phyloP scores from a whole-genome alignment of 2,113 vertebrate species.

The Macroglossus sobrinus region DNA sequence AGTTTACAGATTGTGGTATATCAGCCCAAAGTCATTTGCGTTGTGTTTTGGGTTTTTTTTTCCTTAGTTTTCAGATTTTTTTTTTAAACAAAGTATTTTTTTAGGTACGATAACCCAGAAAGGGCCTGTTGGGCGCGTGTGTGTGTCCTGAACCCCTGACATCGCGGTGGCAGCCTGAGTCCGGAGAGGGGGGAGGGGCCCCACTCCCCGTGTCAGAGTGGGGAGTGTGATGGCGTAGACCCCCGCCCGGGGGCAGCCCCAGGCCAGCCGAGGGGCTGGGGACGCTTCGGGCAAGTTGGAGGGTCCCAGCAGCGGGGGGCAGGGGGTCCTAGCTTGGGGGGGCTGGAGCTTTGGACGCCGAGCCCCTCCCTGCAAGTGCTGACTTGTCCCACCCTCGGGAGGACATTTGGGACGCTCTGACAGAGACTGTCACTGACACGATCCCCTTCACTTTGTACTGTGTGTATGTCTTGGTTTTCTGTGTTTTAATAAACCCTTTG shows the following conservation, averaged over 20 bases:
- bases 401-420: not conserved
- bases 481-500: slow-evolving; percentile 87
- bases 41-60: slow-evolving; percentile 46
- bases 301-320: not conserved
- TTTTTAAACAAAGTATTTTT: slow-evolving; percentile 79
- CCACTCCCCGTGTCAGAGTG: not conserved
- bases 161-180: not conserved
- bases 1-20: slow-evolving; percentile 57
- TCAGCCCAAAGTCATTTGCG: slow-evolving; percentile 63
- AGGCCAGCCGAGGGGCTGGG: not conserved
- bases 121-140: slow-evolving; percentile 62
- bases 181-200: not conserved
- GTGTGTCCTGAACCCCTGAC: slow-evolving; percentile 53
- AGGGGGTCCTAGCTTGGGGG: not conserved
- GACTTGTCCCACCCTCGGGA: not conserved
- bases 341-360: not conserved
- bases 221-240: not conserved
- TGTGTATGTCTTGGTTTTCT: slow-evolving; percentile 81
- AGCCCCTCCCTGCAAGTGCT: not conserved
- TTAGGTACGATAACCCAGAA: slow-evolving; percentile 73
- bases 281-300: not conserved
- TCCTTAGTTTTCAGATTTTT: slow-evolving; percentile 70
- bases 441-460: slow-evolving; percentile 72
- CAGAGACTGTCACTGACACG: slow-evolving; percentile 25
- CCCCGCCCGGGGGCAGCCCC: not conserved